Base-by-base conservation (phyloP, 2,113 vertebrate species). In the Pelvicachromis taeniatus region DNA sequence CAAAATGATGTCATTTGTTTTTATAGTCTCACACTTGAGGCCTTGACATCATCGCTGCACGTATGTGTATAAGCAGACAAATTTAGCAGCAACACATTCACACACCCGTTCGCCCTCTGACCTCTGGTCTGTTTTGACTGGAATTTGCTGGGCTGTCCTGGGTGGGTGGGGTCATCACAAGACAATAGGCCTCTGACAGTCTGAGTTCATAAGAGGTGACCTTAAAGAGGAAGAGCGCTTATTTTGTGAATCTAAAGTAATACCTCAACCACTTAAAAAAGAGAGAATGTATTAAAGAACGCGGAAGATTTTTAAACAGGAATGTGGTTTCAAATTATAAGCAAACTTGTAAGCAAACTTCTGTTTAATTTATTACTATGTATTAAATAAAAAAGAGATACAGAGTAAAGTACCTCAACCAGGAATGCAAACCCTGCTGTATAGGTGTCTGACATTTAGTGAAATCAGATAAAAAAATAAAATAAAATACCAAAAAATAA, bases 111-210 rank as follows among this genome's bases (percentile, higher is more conserved):
- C 56, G 29, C 10, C 79, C 92, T 92, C 85, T 93, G 87, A 92
- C 92, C 90, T 61, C 35, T 77, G 19, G 48, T 78, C 79, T 75
- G 81, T 80, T 86, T 54, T 77, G 88, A 84, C 90, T 70, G 59
- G 73, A 88, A 85, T 83, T 81, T 4, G 5, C 65, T 78, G 59
- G 81, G 82, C 59, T 10, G 80, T 89, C 19, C 65, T 52, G 85
- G 63, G 75, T 68, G 86, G 84, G 89, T 70, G 80, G 83, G 91
- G 91, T 87, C 86, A 81, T 48, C 2, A 14, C 33, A 63, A 88
- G 78, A 95, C 94, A 95, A 95, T 95, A 54, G 94, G 70, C 23
- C 79, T 82, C 48, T 68, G 78, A 70, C 63, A n/a, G 80, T 84
- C 89, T 79, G 56, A 54, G 78, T 85, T 35, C 85, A 58, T 42